phyloP scores from a whole-genome alignment of 2,888 invertebrate species.

The Drosophila trichaetosa region DNA sequence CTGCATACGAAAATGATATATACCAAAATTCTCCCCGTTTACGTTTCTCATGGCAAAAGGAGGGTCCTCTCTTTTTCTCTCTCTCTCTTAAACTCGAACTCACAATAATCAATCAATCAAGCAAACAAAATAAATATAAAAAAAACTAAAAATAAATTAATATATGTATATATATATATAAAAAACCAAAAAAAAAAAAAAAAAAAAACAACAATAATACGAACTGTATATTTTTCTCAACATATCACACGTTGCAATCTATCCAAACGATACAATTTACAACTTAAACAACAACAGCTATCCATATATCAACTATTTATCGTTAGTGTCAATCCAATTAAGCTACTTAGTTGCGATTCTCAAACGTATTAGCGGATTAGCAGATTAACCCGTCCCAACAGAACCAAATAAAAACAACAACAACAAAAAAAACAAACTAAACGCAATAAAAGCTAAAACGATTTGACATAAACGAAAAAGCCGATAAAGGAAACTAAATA shows the following conservation, averaged over 20 bases:
- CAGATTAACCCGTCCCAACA: conserved; percentile 85
- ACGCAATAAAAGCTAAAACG: conserved; percentile 4
- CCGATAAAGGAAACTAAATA: conserved; percentile 16
- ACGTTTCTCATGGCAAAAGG: conserved; percentile 75
- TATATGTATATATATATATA: conserved; percentile 59
- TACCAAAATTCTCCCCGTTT: conserved; percentile 61
- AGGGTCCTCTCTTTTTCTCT: conserved; percentile 80
- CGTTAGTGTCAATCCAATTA: conserved; percentile 78
- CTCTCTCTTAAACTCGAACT: conserved; percentile 64
- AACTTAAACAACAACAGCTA: conserved; percentile 50
- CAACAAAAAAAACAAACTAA: conserved; percentile 25
- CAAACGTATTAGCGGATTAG: conserved; percentile 84
- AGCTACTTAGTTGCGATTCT: conserved; percentile 77
- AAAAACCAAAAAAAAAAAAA: conserved; percentile 43
- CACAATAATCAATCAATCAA: conserved; percentile 37
- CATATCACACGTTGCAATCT: conserved; percentile 70
- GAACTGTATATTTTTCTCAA: conserved; percentile 68
- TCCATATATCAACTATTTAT: conserved; percentile 61
- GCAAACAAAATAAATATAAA: conserved; percentile 25
- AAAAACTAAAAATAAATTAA: conserved; percentile 9
- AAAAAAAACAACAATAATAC: conserved; percentile 46
- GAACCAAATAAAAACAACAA: conserved; percentile 46
- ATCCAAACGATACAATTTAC: conserved; percentile 61
- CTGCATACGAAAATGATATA: conserved; percentile 71
- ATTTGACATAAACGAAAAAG: conserved; percentile 21